A percentile compares a stretch with the other conserved stretches of the same genome.
These are phyloP conservation scores for Scaptomyza pallida DNA, from an alignment of 1,140 invertebrate genomes.

Conservation along the genomic window DNA sequence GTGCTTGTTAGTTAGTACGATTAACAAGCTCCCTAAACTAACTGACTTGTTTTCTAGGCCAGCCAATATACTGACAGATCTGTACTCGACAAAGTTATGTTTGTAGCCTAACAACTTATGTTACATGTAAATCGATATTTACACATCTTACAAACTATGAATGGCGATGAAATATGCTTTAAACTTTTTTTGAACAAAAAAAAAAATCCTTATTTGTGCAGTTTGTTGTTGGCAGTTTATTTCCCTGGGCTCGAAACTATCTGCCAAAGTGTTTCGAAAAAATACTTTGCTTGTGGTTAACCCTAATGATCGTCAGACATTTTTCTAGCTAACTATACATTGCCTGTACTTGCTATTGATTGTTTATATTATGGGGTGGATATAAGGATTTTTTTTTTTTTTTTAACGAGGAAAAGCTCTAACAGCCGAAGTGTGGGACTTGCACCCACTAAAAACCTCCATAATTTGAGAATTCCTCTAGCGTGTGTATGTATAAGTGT, in stretches of 20 bases:
- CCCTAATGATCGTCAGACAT: slow-evolving; percentile 24
- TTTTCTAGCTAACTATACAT: slow-evolving; percentile 22
- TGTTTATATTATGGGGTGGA: background rate
- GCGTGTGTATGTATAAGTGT: slow-evolving; percentile 14
- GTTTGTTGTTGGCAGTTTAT: slow-evolving; percentile 27
- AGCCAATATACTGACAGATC: background rate
- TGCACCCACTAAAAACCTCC: background rate
- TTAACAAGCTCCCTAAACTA: slow-evolving; percentile 23
- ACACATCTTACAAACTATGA: slow-evolving; percentile 36
- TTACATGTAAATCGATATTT: background rate
- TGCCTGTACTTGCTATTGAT: background rate
- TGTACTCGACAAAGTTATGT: background rate
- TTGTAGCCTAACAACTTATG: slow-evolving; percentile 17
- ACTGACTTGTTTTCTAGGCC: slow-evolving; percentile 5
- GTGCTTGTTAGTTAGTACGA: slow-evolving; percentile 12
- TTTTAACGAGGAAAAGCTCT: background rate
- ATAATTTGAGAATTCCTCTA: background rate
- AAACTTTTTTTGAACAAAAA: slow-evolving; percentile 18
- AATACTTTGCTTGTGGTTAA: slow-evolving; percentile 27
- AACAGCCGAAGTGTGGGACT: background rate
- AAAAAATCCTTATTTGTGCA: background rate
- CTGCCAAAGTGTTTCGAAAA: slow-evolving; percentile 27
- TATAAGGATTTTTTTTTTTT: background rate
- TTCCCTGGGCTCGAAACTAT: slow-evolving; percentile 47
- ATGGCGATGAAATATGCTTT: slow-evolving; percentile 44